Base-by-base conservation (phyloP, 1,140 invertebrate species). In the Lordiphosa mommai region DNA sequence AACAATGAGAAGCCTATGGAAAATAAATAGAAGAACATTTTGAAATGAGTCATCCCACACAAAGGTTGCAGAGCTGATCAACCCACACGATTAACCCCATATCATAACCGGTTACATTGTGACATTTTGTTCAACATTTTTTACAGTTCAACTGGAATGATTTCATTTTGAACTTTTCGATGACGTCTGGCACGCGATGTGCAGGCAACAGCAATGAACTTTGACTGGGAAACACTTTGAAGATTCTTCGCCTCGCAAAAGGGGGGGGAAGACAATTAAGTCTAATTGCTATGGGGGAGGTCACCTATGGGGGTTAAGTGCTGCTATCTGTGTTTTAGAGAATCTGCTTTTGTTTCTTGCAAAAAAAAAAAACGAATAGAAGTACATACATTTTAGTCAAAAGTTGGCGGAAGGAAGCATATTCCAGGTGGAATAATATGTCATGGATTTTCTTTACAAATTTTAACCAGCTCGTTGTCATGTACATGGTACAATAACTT, bases 71-170 rank as follows among this genome's bases (percentile, higher is more conserved):
- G 27, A 32, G 29, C 8, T 14, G 14, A 47, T 32, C 52, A 44
- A 20, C 53, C 61, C 61, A 66, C 63, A 66, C 27, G 40, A 48
- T 14, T 17, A 6, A 48, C 34, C 30, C 17, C 58, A 40, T 36
- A 37, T 16, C 10, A 20, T 33, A 80, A 82, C 76, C 77, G 71
- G 76, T 80, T 82, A 2, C 48, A 41, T 58, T 55, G 59, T 53
- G 55, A 69, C 57, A 64, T 64, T 64, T 44, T 32, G 33, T 27
- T 44, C 38, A 48, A 14, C 17, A 50, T 58, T 38, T 44, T 44
- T 64, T 70, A 72, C 50, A 48, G 57, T 65, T 76, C 37, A 14
- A 12, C 10, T 16, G 16, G 40, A 40, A 17, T 44, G 13, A 47
- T 32, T 9, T 40, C 58, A 37, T 12, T 33, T 49, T 20, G 13